Evolutionary conservation across 2,888 invertebrate genomes (phyloP), one percentile per base, ranked within the genome.

Genomic region (Drosophila histrio): DNA sequence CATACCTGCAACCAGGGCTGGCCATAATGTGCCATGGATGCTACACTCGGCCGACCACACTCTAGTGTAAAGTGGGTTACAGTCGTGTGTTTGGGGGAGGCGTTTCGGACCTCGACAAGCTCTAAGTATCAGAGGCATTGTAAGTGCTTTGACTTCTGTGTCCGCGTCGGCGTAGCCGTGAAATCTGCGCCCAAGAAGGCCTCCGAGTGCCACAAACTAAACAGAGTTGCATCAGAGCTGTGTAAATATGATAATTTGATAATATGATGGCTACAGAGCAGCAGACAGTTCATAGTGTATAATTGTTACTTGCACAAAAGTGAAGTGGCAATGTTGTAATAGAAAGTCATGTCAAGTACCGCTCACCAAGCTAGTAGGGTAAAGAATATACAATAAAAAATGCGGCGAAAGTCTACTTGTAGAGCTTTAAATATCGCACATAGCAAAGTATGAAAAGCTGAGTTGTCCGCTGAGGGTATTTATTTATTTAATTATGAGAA

Each of bases 31-130:
- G 81, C 65, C 72, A 60, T 63, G 70, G 49, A 58, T 43, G 49
- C 43, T 44, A 41, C 58, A 41, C 50, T 60, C 38, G 60, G 36
- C 39, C 57, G 65, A 60, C 78, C 57, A 72, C 87, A 87, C 70
- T 77, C 70, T 70, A 71, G 64, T 85, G 87, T 82, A 77, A 85
- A 87, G 85, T 79, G 79, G 85, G 81, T 68, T 71, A 77, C 74
- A 67, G 43, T 19, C 43, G 44, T 30, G 62, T 32, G 46, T 58
- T 47, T 13, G 64, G 53, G 59, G 57, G 58, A 52, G 54, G 46
- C 11, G 60, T 34, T 44, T 39, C n/a, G 22, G 26, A 24, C 49
- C 32, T 39, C 47, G 50, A 36, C 52, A 30, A 39, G 36, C 59
- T 44, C 19, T 26, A 52, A 50, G 24, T 61, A 39, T 11, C 41